A percentile compares a stretch with the other conserved stretches of the same genome.
Conservation (phyloP, 2,797 vertebrate genomes). For the Babyrousa celebensis region DNA sequence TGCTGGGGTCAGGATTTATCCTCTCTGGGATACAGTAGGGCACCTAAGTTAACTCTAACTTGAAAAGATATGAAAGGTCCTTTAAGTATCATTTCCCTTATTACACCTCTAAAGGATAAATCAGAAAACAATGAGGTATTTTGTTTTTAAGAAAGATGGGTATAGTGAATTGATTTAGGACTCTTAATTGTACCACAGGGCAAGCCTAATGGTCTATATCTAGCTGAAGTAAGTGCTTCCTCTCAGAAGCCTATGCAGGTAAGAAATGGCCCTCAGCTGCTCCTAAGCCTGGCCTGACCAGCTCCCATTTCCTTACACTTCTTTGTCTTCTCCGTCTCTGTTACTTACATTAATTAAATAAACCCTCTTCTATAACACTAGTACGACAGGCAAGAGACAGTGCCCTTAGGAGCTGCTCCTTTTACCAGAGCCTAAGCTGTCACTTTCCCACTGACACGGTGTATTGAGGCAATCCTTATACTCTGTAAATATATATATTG, state of each 20-base stretch:
- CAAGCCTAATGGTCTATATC: neutral
- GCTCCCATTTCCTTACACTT: neutral
- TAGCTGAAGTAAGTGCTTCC: neutral
- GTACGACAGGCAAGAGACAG: neutral
- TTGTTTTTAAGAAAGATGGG: neutral
- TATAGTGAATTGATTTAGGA: neutral
- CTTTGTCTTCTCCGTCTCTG: neutral
- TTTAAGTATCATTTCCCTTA: neutral
- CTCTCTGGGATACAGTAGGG: neutral
- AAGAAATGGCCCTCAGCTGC: neutral
- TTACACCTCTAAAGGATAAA: neutral
- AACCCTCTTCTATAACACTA: neutral
- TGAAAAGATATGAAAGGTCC: neutral
- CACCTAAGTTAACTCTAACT: neutral
- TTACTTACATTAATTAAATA: neutral
- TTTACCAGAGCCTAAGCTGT: neutral
- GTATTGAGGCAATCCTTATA: neutral
- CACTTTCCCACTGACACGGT: neutral
- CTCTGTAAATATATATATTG: neutral
- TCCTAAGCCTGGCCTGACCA: too few relatives aligned
- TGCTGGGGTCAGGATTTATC: neutral
- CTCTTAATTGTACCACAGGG: neutral
- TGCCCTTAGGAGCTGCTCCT: too few relatives aligned
- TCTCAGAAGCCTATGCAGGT: neutral
- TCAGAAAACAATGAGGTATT: conserved; percentile 22